These are phyloP conservation scores for Ochotona curzoniae DNA, from an alignment of 2,113 vertebrate species.

Conservation along the genomic window DNA sequence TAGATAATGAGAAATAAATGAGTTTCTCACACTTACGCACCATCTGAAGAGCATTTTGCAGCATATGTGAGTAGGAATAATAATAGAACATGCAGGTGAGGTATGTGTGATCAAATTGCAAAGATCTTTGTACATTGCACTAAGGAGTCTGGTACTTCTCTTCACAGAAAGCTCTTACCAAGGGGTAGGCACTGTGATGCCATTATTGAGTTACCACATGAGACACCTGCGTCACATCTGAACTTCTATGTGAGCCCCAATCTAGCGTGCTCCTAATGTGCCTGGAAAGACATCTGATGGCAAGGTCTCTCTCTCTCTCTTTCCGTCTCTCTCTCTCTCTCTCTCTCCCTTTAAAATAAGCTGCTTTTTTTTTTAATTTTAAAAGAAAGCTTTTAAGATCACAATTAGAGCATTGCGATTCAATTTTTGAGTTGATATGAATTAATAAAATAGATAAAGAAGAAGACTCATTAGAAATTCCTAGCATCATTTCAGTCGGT, in stretches of 20 bases:
- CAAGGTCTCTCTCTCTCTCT: no score
- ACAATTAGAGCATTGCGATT: not conserved
- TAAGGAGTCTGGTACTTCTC: not conserved
- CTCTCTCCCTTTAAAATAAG: no score
- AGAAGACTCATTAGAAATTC: not conserved
- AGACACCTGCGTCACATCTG: no score
- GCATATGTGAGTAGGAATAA: not conserved
- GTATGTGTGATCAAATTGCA: not conserved
- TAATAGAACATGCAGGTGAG: not conserved
- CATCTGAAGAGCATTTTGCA: not conserved
- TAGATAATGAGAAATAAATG: not conserved
- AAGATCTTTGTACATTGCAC: not conserved
- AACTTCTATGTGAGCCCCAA: no score
- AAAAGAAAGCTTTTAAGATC: not conserved
- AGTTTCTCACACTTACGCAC: not conserved
- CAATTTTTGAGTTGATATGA: not conserved
- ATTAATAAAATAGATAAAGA: not conserved
- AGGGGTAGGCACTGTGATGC: no score
- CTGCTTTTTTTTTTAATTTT: not conserved
- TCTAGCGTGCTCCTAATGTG: no score
- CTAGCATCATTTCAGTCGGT: not conserved
- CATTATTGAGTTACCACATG: no score
- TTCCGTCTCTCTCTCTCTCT: no score
- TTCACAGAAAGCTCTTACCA: not conserved
- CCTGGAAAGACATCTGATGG: no score